These are phyloP conservation scores for Eurypyga helias DNA, from an alignment of 2,113 vertebrate species.

Conservation along the genomic window DNA sequence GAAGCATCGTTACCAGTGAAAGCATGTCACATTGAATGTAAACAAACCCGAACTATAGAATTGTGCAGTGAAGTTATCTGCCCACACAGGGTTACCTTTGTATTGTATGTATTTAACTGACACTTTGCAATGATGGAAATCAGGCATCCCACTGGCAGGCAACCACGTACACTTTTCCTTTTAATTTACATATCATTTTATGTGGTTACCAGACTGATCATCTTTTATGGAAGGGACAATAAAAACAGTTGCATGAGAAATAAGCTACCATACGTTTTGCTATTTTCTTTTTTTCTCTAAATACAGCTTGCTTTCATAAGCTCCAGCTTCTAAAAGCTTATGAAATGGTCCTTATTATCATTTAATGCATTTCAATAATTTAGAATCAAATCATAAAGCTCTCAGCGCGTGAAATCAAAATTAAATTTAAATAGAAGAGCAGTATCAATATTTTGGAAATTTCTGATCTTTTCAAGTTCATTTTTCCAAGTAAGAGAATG, in stretches of 20 bases:
- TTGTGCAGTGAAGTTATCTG: background rate
- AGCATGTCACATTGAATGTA: background rate
- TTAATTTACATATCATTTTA: background rate
- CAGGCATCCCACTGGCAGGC: background rate
- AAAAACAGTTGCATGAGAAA: background rate
- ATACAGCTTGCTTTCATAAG: background rate
- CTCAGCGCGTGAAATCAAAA: background rate
- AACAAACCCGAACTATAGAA: background rate
- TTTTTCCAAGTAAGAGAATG: background rate
- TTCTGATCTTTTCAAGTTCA: background rate
- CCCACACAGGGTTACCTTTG: background rate
- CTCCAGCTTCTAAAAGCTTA: background rate
- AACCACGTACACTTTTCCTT: background rate
- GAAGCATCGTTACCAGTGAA: background rate
- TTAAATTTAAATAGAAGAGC: background rate
- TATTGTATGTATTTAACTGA: background rate
- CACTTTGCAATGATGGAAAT: background rate
- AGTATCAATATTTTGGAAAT: background rate
- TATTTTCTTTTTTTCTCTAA: background rate
- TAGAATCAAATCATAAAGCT: background rate
- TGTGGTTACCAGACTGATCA: background rate
- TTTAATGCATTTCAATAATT: background rate
- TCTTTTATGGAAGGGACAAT: background rate
- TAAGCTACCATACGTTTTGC: background rate
- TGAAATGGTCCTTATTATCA: background rate